phyloP scores from a whole-genome alignment of 2,113 vertebrate genomes.

The Noctilio leporinus region DNA sequence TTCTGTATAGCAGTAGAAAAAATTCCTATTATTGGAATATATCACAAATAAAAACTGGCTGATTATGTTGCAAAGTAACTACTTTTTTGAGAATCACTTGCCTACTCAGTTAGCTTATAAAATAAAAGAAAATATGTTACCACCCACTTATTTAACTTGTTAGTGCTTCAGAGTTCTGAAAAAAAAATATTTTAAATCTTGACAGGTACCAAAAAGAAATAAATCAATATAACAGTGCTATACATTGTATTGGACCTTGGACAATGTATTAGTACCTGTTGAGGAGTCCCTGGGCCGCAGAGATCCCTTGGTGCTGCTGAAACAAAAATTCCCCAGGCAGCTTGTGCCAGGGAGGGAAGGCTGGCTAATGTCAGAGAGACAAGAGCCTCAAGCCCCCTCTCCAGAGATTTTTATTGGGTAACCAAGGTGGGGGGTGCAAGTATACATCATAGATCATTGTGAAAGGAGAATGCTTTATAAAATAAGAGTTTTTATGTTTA shows the following conservation, averaged over 20 bases:
- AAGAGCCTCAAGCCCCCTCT: too few relatives aligned
- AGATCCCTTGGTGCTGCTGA: too few relatives aligned
- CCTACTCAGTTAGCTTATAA: neutral
- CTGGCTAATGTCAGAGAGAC: too few relatives aligned
- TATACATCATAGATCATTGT: too few relatives aligned
- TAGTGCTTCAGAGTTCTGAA: neutral
- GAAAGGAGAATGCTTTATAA: too few relatives aligned
- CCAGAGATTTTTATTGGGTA: too few relatives aligned
- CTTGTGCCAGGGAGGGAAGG: too few relatives aligned
- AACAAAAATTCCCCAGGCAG: too few relatives aligned
- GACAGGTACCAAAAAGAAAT: neutral
- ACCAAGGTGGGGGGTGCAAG: too few relatives aligned
- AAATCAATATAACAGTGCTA: neutral
- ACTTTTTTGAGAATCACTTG: neutral
- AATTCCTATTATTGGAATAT: neutral
- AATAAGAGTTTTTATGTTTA: too few relatives aligned
- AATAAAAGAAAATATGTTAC: neutral
- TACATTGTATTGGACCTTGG: neutral
- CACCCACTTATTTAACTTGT: neutral
- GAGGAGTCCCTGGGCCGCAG: too few relatives aligned
- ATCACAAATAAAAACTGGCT: neutral
- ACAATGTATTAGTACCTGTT: neutral
- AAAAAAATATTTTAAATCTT: neutral
- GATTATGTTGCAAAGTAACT: neutral
- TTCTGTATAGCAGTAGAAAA: neutral